Conservation (phyloP, 2,113 vertebrate species). For the Rissa tridactyla region DNA sequence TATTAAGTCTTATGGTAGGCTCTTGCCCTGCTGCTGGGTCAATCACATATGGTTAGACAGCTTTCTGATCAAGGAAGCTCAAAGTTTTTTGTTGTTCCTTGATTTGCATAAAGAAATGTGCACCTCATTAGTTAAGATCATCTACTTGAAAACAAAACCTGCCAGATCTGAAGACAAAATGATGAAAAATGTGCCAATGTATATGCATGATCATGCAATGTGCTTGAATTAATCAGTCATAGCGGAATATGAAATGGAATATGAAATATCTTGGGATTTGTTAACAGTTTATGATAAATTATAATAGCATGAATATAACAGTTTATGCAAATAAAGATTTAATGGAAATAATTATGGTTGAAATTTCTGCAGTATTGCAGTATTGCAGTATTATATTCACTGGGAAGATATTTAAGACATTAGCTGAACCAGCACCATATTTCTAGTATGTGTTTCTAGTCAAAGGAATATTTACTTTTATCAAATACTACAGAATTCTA, state of each 20-base stretch:
- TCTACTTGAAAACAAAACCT: slow-evolving; percentile 4
- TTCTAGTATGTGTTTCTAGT: not conserved
- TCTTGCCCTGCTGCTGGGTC: not conserved
- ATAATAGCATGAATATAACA: slow-evolving; percentile 37
- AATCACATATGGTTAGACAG: not conserved
- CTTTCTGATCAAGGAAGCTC: not conserved
- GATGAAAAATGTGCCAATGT: slow-evolving; percentile 6
- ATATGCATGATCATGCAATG: slow-evolving; percentile 44
- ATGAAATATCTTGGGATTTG: slow-evolving; percentile 29
- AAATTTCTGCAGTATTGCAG: not conserved
- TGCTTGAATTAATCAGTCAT: slow-evolving; percentile 41
- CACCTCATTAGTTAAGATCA: slow-evolving; percentile 16
- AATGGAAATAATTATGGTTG: slow-evolving; percentile 45
- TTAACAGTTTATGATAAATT: slow-evolving; percentile 17
- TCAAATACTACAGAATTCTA: not conserved
- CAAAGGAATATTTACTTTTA: not conserved
- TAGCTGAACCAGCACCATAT: not conserved
- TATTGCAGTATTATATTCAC: not conserved
- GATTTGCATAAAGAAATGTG: not conserved
- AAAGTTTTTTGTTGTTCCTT: not conserved
- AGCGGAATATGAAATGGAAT: slow-evolving; percentile 19
- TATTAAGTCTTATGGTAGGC: not conserved
- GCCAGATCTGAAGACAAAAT: slow-evolving; percentile 7
- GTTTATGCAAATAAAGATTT: slow-evolving; percentile 22
- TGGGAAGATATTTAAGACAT: not conserved